A percentile compares a stretch with the other conserved stretches of the same genome.
These are phyloP conservation scores for Melanotaenia parkinsoni DNA, from an alignment of 2,797 vertebrate genomes.

Conservation along the genomic window DNA sequence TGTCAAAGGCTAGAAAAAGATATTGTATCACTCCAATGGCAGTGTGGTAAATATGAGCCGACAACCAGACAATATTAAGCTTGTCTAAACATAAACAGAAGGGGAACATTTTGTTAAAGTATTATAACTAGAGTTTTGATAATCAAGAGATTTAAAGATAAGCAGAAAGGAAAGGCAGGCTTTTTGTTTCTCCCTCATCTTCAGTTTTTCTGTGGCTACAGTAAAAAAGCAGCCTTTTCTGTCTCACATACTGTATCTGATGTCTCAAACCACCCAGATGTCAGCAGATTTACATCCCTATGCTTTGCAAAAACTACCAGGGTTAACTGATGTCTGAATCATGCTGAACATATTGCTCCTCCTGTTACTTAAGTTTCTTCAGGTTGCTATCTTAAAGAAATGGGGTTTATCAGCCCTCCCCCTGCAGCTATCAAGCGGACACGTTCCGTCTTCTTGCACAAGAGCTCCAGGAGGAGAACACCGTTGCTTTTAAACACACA, in stretches of 20 bases:
- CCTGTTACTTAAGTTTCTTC: slow-evolving; percentile 24
- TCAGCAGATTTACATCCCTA: slow-evolving; percentile 1
- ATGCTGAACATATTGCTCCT: slow-evolving; percentile 16
- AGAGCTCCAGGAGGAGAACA: slow-evolving; percentile 38
- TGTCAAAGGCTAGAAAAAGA: too few species aligned
- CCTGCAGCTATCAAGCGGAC: slow-evolving; percentile 31
- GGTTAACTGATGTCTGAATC: slow-evolving; percentile 28
- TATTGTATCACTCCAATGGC: too few species aligned
- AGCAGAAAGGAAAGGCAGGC: not conserved
- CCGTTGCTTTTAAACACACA: slow-evolving; percentile 41
- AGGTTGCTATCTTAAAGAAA: slow-evolving; percentile 49
- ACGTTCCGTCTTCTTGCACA: slow-evolving; percentile 40
- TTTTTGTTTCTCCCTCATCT: not conserved
- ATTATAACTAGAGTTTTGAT: too few species aligned
- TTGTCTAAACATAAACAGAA: too few species aligned
- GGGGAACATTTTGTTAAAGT: too few species aligned
- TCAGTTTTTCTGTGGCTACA: too few species aligned
- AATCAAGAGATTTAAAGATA: too few species aligned
- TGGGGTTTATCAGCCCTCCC: slow-evolving; percentile 17
- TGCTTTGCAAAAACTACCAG: slow-evolving; percentile 2
- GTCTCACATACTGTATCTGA: not conserved
- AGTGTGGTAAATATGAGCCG: too few species aligned
- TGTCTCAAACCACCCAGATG: slow-evolving; percentile 13
- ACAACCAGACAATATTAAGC: too few species aligned
- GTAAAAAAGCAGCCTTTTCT: not conserved